Evolutionary conservation across 1,140 invertebrate genomes (phyloP).

Genomic region (Manduca sexta): DNA sequence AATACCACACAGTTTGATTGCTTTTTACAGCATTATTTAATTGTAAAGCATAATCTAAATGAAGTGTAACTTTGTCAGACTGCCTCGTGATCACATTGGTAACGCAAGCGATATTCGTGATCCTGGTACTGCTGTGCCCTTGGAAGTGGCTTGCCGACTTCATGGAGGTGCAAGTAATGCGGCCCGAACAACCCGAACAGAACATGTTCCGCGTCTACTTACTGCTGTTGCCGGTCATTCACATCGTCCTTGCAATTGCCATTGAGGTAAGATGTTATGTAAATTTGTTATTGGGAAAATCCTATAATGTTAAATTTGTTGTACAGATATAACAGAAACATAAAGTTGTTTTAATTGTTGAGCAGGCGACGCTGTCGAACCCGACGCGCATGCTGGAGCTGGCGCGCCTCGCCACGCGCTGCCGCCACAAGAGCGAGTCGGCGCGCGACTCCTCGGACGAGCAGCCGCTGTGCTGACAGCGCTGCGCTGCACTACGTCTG

Average conservation of each 20-base stretch:
- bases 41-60: no score
- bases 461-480: conserved; percentile 35
- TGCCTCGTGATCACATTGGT: conserved; percentile 54
- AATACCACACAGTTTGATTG: no score
- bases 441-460: conserved; percentile 11
- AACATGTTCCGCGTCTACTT: conserved; percentile 60
- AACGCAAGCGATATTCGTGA: conserved; percentile 51
- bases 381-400: conserved; percentile 17
- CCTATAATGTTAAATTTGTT: no score
- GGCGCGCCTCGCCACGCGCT: conserved; percentile 22
- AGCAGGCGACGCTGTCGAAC: conserved; percentile 44
- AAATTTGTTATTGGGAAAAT: no score
- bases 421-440: conserved; percentile 25
- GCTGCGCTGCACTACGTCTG: conserved; percentile 29
- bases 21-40: no score
- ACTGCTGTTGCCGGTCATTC: conserved; percentile 56
- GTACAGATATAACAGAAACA: no score
- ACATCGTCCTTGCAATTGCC: conserved; percentile 56
- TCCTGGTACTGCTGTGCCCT: conserved; percentile 51
- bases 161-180: conserved; percentile 55
- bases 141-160: conserved; percentile 51
- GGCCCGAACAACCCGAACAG: conserved; percentile 27
- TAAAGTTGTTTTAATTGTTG: no score
- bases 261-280: conserved; percentile 52
- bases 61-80: conserved; percentile 44